Percentiles rank a stretch among this genome's conserved stretches.
phyloP scores from a whole-genome alignment of 2,888 invertebrate genomes.

The Cantharis rufa region DNA sequence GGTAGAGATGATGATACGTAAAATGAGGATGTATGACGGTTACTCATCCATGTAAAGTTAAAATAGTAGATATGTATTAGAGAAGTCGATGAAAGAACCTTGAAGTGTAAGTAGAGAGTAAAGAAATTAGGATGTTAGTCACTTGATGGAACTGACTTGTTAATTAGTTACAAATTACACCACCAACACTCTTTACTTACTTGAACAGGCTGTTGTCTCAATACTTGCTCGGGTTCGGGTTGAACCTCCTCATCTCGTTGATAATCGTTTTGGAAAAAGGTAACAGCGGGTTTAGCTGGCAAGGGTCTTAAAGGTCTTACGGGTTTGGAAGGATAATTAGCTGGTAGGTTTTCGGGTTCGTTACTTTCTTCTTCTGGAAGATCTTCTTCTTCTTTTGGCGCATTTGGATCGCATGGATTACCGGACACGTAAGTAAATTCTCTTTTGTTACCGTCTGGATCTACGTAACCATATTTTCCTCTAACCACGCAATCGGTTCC shows the following conservation, averaged over 20 bases:
- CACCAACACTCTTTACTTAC: conserved; percentile 22
- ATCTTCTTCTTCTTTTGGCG: conserved; percentile 71
- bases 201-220: conserved; percentile 52
- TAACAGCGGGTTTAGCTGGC: conserved; percentile 61
- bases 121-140: background rate
- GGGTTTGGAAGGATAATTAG: conserved; percentile 65
- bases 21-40: background rate
- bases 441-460: conserved; percentile 83
- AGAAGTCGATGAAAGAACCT: background rate
- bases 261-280: conserved; percentile 74
- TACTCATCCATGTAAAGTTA: background rate
- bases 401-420: conserved; percentile 84
- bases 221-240: conserved; percentile 59
- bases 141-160: background rate
- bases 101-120: background rate
- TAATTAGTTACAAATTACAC: background rate
- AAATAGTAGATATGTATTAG: background rate
- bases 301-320: conserved; percentile 52
- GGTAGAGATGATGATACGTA: background rate
- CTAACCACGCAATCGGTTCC: conserved; percentile 85
- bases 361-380: conserved; percentile 53
- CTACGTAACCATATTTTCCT: conserved; percentile 85
- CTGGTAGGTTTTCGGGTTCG: conserved; percentile 65
- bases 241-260: conserved; percentile 64
- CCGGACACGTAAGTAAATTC: conserved; percentile 87